Evolutionary conservation across 1,140 invertebrate genomes (phyloP).

Genomic region (Microvelia longipes): DNA sequence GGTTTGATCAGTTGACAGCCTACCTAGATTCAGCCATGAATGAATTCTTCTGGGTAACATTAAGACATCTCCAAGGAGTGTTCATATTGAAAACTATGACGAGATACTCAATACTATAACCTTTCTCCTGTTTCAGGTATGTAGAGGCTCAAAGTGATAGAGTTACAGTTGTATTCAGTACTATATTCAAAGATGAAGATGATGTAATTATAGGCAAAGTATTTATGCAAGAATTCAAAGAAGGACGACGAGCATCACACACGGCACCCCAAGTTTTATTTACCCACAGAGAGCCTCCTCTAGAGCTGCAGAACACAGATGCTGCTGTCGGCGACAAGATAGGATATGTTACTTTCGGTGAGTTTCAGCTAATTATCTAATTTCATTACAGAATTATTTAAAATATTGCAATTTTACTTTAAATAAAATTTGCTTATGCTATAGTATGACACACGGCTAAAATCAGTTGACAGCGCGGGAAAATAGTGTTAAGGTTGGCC

Average conservation of each 20-base stretch:
- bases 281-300: constrained; percentile 86
- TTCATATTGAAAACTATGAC: too few relatives aligned
- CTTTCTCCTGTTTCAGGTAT: constrained; percentile 65
- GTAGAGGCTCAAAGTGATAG: constrained; percentile 95
- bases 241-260: constrained; percentile 89
- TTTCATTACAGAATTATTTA: constrained; percentile 4
- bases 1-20: too few relatives aligned
- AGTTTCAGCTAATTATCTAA: constrained; percentile 27
- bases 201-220: constrained; percentile 98
- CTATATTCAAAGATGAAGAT: constrained; percentile 94
- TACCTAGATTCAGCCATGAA: too few relatives aligned
- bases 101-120: too few relatives aligned
- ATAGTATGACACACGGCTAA: too few relatives aligned
- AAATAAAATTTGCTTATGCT: too few relatives aligned
- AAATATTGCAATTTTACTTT: background rate
- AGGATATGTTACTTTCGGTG: constrained; percentile 97
- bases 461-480: too few relatives aligned
- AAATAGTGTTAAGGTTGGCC: too few relatives aligned
- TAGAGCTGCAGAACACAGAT: constrained; percentile 85
- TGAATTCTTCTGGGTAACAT: too few relatives aligned
- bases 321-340: constrained; percentile 92
- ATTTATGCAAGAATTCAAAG: constrained; percentile 97
- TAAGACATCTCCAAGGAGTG: too few relatives aligned
- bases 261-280: constrained; percentile 85
- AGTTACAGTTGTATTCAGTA: constrained; percentile 98